These are phyloP conservation scores for Bubo bubo DNA, from an alignment of 2,113 vertebrate genomes.

Conservation along the genomic window DNA sequence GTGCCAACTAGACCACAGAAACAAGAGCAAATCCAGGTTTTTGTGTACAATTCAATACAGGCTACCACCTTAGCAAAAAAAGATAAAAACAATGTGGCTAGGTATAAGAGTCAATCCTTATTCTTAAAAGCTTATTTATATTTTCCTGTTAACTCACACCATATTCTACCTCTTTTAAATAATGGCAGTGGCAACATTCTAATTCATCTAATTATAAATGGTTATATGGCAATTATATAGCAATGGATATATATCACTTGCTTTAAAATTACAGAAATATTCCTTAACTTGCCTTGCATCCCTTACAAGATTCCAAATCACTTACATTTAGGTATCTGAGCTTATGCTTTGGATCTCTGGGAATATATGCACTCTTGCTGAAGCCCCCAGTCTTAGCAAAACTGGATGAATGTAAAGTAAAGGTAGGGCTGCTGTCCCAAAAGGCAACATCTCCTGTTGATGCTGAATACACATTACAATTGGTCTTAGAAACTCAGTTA, in stretches of 20 bases:
- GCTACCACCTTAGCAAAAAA: neutral
- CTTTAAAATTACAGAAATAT: neutral
- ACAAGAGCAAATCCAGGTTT: neutral
- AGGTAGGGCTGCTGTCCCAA: neutral
- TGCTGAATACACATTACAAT: neutral
- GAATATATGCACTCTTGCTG: neutral
- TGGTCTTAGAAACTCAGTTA: neutral
- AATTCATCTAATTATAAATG: neutral
- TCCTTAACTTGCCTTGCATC: neutral
- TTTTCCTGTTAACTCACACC: neutral
- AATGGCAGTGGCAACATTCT: neutral
- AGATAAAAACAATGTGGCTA: rapidly evolving
- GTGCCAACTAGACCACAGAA: neutral
- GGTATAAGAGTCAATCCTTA: neutral
- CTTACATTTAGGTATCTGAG: neutral
- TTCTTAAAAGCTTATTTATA: neutral
- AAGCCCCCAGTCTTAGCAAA: neutral
- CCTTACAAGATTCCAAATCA: neutral
- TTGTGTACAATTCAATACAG: neutral
- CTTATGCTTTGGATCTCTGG: neutral
- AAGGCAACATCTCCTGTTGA: neutral
- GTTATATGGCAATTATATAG: neutral
- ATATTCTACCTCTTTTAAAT: neutral
- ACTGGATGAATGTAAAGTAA: neutral
- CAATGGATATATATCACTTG: neutral